phyloP scores from a whole-genome alignment of 2,113 vertebrate species.

The Monarcha castaneiventris region DNA sequence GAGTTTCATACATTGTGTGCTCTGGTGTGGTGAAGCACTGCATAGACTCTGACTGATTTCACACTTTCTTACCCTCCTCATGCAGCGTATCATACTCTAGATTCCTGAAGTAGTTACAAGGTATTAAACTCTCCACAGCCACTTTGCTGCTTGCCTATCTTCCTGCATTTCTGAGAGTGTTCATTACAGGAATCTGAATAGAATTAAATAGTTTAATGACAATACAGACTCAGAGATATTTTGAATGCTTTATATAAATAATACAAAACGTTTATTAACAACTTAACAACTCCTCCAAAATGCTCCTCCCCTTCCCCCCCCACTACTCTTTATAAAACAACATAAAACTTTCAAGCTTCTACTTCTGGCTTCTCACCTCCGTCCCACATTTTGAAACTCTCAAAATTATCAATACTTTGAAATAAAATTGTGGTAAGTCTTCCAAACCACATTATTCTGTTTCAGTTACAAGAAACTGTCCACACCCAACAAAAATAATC shows the following conservation, averaged over 20 bases:
- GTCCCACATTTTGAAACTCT: neutral
- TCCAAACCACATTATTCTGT: neutral
- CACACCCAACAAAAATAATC: neutral
- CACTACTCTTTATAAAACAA: neutral
- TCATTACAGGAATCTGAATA: neutral
- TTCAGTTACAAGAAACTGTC: neutral
- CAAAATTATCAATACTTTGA: neutral
- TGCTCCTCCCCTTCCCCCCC: neutral
- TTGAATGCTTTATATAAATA: neutral
- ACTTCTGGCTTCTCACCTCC: neutral
- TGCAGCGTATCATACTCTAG: neutral
- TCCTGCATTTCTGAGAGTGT: neutral
- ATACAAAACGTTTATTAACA: conserved; percentile 18
- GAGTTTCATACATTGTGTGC: neutral
- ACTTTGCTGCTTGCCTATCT: neutral
- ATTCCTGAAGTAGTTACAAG: neutral
- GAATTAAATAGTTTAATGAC: neutral
- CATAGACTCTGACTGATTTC: neutral
- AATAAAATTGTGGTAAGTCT: neutral
- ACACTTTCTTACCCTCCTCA: neutral
- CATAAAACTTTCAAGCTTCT: neutral
- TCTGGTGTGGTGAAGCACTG: neutral
- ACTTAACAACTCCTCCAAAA: neutral
- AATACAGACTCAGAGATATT: neutral
- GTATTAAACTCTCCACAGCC: neutral